These are phyloP conservation scores for Arctia plantaginis DNA, from an alignment of 2,888 invertebrate genomes.

Conservation along the genomic window DNA sequence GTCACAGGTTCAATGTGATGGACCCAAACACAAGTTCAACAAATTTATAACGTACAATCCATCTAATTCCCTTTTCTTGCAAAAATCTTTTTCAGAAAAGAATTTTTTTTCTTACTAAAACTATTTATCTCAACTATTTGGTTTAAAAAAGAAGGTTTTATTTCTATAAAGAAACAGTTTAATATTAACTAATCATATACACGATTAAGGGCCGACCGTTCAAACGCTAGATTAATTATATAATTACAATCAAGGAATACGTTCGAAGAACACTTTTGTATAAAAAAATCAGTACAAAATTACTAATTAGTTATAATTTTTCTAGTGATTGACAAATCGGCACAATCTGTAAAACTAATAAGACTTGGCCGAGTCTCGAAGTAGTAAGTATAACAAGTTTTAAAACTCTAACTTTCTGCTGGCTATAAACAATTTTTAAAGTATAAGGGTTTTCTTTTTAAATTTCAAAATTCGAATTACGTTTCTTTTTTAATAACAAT, in stretches of 20 bases:
- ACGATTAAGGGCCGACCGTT: conserved; percentile 39
- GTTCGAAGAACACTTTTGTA: neutral
- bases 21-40: neutral
- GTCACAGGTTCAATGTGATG: neutral
- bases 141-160: conserved; percentile 59
- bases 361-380: conserved; percentile 51
- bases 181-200: conserved; percentile 54
- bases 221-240: conserved; percentile 5
- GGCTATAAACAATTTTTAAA: conserved; percentile 44
- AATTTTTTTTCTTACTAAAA: conserved; percentile 41
- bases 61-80: conserved; percentile 28
- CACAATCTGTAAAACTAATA: conserved; percentile 49
- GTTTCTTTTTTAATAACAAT: neutral
- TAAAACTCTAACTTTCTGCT: conserved; percentile 49
- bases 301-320: conserved; percentile 1
- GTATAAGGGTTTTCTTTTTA: neutral
- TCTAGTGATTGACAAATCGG: conserved; percentile 6
- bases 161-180: conserved; percentile 58
- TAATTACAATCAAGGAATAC: conserved; percentile 2
- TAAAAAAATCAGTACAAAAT: conserved; percentile 1
- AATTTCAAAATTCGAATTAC: neutral
- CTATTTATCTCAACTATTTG: conserved; percentile 67
- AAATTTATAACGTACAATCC: neutral
- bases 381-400: conserved; percentile 52
- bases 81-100: conserved; percentile 41